Conservation (phyloP, 1,140 invertebrate species). For the Spodoptera frugiperda region DNA sequence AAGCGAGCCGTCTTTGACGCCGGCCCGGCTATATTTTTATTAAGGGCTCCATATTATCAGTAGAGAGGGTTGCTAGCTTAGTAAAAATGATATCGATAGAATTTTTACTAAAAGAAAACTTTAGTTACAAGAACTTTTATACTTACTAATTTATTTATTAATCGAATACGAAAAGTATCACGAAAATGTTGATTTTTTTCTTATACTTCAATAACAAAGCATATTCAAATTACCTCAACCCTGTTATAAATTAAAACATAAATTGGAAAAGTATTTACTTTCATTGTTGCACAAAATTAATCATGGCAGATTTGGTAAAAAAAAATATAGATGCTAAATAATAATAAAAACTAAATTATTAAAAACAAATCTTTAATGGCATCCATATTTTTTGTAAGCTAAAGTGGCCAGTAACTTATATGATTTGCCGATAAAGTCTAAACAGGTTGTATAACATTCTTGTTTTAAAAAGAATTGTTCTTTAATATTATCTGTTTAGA, state of each 20-base stretch:
- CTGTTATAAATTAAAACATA: too few species aligned
- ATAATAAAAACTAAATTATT: background rate
- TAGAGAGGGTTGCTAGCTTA: constrained; percentile 8
- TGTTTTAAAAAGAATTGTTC: too few species aligned
- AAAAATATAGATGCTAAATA: background rate
- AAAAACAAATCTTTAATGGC: constrained; percentile 28
- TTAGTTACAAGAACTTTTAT: too few species aligned
- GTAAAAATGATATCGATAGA: constrained; percentile 30
- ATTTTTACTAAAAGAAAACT: constrained; percentile 3
- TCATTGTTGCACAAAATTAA: too few species aligned
- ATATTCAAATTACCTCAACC: too few species aligned
- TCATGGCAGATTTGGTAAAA: background rate
- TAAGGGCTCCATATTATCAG: constrained; percentile 54
- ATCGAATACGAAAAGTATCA: too few species aligned
- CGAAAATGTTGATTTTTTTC: too few species aligned
- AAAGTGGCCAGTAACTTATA: background rate
- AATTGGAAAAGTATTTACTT: too few species aligned
- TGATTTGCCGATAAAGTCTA: background rate
- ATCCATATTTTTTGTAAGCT: background rate
- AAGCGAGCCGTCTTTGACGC: constrained; percentile 78
- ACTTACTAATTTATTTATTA: too few species aligned
- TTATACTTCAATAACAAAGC: too few species aligned
- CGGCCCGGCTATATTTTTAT: constrained; percentile 77
- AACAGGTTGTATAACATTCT: background rate
- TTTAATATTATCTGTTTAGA: too few species aligned